Evolutionary conservation across 2,113 vertebrate genomes (phyloP), one percentile per base, ranked within the genome.

Genomic region (Corydoras maculifer): DNA sequence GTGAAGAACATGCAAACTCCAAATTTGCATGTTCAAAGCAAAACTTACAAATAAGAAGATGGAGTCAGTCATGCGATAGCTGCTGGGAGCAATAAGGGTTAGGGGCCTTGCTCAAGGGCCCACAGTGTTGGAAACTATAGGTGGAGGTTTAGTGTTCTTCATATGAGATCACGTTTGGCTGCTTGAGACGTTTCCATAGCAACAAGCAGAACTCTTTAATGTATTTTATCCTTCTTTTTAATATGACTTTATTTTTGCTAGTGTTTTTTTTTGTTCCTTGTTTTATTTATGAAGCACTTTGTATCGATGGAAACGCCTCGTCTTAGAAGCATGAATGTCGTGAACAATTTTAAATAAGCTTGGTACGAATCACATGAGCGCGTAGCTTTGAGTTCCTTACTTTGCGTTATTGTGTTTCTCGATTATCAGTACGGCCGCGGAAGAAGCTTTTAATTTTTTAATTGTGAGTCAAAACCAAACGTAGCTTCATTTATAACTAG

Each of bases 251-350:
- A 30, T 77, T 70, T 62, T 82, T 69, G 1, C 18, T 2, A 1
- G 18, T 25, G 18, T 25, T 25, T 25, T 25, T 25, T 25, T 25
- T 25, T 25, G 18, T 25, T 58, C 55, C 69, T 69, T 77, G 78
- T 82, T 78, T 82, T 80, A 86, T 72, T 80, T 72, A 69, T 75
- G 53, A 89, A 85, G 89, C 89, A 91, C 89, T 88, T 90, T 84
- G 64, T 81, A 68, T 50, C 75, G 72, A 66, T 18, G 60, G 58
- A 60, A 35, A 48, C 30, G 53, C 55, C 65, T 57, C 51, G 63
- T 43, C 30, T 57, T 63, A 3, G 74, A 69, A 65, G 65, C 68
- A 70, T 5, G 67, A 76, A 71, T 15, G 60, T 65, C 57, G 35
- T 43, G 35, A 43, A 43, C 4, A 43, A 57, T 57, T 57, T 57